phyloP scores from a whole-genome alignment of 2,113 vertebrate genomes.

The Elgaria multicarinata region DNA sequence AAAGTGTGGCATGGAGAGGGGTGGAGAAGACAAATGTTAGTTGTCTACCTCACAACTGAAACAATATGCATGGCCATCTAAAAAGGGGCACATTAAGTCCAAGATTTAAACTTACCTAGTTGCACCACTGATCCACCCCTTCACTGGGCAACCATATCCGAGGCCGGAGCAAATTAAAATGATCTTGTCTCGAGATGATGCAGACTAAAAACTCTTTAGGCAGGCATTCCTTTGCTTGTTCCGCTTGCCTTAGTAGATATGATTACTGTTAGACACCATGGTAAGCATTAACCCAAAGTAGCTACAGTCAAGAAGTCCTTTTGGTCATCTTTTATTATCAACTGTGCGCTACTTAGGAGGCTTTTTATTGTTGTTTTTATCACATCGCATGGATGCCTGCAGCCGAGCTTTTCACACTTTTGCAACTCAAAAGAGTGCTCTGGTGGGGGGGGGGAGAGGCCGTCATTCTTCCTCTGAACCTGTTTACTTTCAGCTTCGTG shows the following conservation, averaged over 20 bases:
- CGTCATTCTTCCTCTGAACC: slow-evolving; percentile 36
- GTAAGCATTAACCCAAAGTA: neutral
- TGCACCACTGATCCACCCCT: neutral
- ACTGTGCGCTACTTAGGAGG: slow-evolving; percentile 11
- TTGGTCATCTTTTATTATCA: slow-evolving; percentile 23
- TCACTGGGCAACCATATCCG: neutral
- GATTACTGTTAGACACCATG: slow-evolving; percentile 1
- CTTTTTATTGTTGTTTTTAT: slow-evolving; percentile 30
- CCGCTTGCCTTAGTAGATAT: neutral
- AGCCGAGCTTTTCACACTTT: slow-evolving; percentile 39
- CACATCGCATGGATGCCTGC: slow-evolving; percentile 5
- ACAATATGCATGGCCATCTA: too few relatives aligned
- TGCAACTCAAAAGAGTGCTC: slow-evolving; percentile 38
- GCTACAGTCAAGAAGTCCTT: slow-evolving; percentile 18
- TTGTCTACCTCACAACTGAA: too few relatives aligned
- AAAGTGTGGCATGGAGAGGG: too few relatives aligned
- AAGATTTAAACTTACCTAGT: too few relatives aligned
- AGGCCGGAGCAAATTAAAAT: neutral
- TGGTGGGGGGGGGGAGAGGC: neutral
- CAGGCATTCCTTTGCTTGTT: accelerated
- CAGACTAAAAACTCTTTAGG: neutral
- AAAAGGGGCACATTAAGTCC: too few relatives aligned
- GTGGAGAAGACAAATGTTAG: too few relatives aligned
- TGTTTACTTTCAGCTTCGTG: slow-evolving; percentile 65
- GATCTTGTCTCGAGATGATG: neutral